These are phyloP conservation scores for Drosophila kanapiae DNA, from an alignment of 1,140 invertebrate species.

Conservation along the genomic window DNA sequence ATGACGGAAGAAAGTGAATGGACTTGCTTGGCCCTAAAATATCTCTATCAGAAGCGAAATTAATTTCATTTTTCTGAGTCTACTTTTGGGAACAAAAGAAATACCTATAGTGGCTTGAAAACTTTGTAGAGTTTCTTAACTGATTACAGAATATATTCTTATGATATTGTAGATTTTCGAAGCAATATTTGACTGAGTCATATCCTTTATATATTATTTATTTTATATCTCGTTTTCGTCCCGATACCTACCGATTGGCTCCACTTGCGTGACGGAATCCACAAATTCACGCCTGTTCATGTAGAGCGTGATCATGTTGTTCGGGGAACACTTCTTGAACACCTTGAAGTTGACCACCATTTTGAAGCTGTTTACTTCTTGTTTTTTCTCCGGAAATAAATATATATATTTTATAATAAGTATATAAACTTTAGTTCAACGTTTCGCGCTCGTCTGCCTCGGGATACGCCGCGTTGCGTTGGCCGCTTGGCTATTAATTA, in stretches of 20 bases:
- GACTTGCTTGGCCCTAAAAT: neutral
- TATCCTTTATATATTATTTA: neutral
- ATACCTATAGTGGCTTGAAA: neutral
- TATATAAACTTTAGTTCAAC: slow-evolving; percentile 16
- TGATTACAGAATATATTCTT: neutral
- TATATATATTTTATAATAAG: slow-evolving; percentile 1
- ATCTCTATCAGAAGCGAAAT: neutral
- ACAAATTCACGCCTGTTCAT: slow-evolving; percentile 98
- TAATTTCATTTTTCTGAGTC: neutral
- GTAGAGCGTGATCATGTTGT: slow-evolving; percentile 97
- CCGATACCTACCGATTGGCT: slow-evolving; percentile 93
- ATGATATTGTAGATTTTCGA: neutral
- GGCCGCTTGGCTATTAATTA: slow-evolving; percentile 76
- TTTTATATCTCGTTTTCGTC: neutral
- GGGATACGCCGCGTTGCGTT: slow-evolving; percentile 69
- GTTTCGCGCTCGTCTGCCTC: slow-evolving; percentile 42
- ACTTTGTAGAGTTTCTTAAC: neutral
- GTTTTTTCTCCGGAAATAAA: neutral
- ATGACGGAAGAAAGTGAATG: neutral
- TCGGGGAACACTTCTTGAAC: slow-evolving; percentile 97
- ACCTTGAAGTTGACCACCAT: slow-evolving; percentile 97
- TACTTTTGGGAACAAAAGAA: neutral
- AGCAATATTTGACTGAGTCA: neutral
- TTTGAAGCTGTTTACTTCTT: slow-evolving; percentile 43
- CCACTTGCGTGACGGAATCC: slow-evolving; percentile 96